A percentile compares a stretch with the other conserved stretches of the same genome.
Evolutionary conservation across 1,140 invertebrate species (phyloP).

Genomic region (Papilio helenus): DNA sequence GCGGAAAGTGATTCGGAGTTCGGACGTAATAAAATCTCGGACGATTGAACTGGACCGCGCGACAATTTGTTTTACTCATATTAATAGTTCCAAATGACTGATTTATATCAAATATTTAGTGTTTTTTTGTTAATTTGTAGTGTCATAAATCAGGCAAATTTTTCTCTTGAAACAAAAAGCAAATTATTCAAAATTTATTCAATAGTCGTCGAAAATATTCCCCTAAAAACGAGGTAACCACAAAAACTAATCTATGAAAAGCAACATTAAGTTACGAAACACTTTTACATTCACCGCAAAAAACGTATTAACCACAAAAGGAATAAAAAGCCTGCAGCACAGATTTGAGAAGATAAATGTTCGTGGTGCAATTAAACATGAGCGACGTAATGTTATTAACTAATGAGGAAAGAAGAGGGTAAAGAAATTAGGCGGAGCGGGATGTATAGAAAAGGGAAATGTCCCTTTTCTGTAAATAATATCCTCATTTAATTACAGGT

Average conservation of each 20-base stretch:
- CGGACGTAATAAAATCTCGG: slow-evolving; percentile 16
- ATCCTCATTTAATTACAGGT: too few relatives aligned
- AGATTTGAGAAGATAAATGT: slow-evolving; percentile 7
- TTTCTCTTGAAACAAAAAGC: too few relatives aligned
- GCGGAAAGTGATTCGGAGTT: slow-evolving; percentile 13
- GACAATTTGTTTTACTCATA: not conserved
- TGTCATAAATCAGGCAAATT: too few relatives aligned
- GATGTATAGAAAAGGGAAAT: too few relatives aligned
- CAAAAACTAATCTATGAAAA: not conserved
- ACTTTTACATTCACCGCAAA: slow-evolving; percentile 15
- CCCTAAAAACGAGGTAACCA: not conserved
- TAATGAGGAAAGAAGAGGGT: not conserved
- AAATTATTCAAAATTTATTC: too few relatives aligned
- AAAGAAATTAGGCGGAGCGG: too few relatives aligned
- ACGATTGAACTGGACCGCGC: not conserved
- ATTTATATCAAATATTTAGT: not conserved
- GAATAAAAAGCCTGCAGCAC: slow-evolving; percentile 3
- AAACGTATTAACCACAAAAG: slow-evolving; percentile 18
- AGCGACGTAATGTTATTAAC: not conserved
- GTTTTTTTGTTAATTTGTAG: not conserved
- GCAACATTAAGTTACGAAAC: slow-evolving; percentile 12
- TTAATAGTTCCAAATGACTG: not conserved
- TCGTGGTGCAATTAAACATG: not conserved
- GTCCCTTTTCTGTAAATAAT: too few relatives aligned
- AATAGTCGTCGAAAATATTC: not conserved